phyloP scores from a whole-genome alignment of 2,113 vertebrate species.

The Panthera uncia region DNA sequence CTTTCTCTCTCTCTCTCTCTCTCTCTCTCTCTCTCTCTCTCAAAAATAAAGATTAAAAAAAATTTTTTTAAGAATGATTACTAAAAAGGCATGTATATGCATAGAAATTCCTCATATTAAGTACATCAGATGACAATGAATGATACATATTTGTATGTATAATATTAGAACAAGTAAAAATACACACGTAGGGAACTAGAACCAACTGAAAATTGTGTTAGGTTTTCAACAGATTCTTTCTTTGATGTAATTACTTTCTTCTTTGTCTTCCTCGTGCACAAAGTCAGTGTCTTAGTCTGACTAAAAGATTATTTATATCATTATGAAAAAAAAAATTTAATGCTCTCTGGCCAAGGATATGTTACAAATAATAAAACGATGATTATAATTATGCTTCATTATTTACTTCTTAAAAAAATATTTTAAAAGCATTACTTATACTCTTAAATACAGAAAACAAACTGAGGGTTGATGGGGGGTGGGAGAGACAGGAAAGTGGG shows the following conservation, averaged over 20 bases:
- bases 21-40: no score
- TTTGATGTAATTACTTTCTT: neutral
- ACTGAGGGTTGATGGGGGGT: no score
- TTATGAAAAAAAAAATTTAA: neutral
- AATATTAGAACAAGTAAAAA: neutral
- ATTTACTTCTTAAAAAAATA: neutral
- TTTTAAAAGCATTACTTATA: neutral
- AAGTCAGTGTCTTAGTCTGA: neutral
- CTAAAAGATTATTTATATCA: neutral
- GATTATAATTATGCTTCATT: neutral
- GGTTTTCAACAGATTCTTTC: neutral
- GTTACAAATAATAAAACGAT: conserved; percentile 13
- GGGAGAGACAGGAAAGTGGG: no score
- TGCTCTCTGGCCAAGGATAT: neutral
- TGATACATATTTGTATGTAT: neutral
- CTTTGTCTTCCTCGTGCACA: neutral
- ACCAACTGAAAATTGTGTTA: neutral
- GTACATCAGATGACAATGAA: neutral
- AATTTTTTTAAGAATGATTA: neutral
- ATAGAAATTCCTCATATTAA: neutral
- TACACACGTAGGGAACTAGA: neutral
- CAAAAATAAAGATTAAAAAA: no score
- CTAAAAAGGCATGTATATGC: neutral
- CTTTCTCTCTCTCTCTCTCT: no score
- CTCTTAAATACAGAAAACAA: no score